Evolutionary conservation across 2,113 vertebrate genomes (phyloP), one percentile per base, ranked within the genome.

Genomic region (Donacobius atricapilla): DNA sequence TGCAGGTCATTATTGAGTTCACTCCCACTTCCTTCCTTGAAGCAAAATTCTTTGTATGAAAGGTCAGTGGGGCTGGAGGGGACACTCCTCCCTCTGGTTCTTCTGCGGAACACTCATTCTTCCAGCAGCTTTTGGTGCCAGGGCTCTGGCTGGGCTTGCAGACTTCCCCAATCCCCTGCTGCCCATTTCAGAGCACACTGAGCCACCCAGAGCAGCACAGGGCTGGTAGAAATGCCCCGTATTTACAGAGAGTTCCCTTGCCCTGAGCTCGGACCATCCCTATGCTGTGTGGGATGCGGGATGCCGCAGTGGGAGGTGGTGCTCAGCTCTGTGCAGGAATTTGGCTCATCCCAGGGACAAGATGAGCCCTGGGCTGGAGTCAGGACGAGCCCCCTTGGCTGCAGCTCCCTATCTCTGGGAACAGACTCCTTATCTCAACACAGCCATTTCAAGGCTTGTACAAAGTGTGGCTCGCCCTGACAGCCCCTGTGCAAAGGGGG

Each of bases 231-330:
- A 91, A 44, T 1, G 2, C 17, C 71, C 40, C 11, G 0, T 6
- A 13, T 28, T 65, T 12, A 35, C 66, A 66, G 42, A 83, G 23
- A 13, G 42, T 17, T 39, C 37, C 54, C 25, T 20, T 7, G 0
- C 40, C 2, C 3, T 10, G 57, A 53, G 76, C 91, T 86, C 80
- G 21, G n/a, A 37, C 45, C 28, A 21, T 15, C 45, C 44, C 64
- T 1, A 3, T 0, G 0, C 50, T 10, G 4, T 0, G 19, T 24
- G 83, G 63, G 88, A 63, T 0, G 19, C 21, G 83, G 63, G 89
- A 68, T 10, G 48, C 8, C 10, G 63, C 56, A 48, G 45, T 4
- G 12, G 75, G 42, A 89, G 54, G n/a, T 1, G 30, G 28, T 11
- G 16, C 83, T 83, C 65, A 71, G 91, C 35, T 33, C 35, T 20